Percentiles rank a stretch among this genome's conserved stretches.
These are phyloP conservation scores for Ceyx melanurus DNA, from an alignment of 2,113 vertebrate genomes.

Conservation along the genomic window DNA sequence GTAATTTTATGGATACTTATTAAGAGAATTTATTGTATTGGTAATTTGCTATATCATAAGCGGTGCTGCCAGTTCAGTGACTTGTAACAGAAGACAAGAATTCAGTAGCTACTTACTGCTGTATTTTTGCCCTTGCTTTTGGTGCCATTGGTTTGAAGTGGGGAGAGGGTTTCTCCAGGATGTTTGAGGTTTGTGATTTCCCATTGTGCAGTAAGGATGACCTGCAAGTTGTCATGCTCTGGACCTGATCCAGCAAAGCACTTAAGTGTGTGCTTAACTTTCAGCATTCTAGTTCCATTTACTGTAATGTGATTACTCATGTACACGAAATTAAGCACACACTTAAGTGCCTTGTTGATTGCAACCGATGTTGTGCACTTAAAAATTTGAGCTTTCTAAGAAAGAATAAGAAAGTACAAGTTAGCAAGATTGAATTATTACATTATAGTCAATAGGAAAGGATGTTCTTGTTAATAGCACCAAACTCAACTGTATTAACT, in stretches of 20 bases:
- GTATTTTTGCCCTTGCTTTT: background rate
- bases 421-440: constrained; percentile 9
- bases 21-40: constrained; percentile 55
- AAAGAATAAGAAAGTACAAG: constrained; percentile 14
- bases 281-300: constrained; percentile 9
- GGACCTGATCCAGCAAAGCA: constrained; percentile 52
- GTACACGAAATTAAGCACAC: constrained; percentile 51
- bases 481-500: background rate
- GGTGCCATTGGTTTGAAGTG: background rate
- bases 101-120: background rate
- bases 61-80: constrained; percentile 40
- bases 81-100: constrained; percentile 36
- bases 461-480: background rate
- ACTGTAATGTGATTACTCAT: constrained; percentile 26
- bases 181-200: constrained; percentile 3
- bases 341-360: constrained; percentile 51
- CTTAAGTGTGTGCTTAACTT: constrained; percentile 61
- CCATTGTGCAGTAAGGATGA: background rate
- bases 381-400: constrained; percentile 14
- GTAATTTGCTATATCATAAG: constrained; percentile 56
- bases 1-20: constrained; percentile 67
- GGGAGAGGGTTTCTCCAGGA: background rate
- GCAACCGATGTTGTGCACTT: background rate
- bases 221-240: background rate
- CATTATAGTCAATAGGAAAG: background rate